A percentile compares a stretch with the other conserved stretches of the same genome.
phyloP scores from a whole-genome alignment of 2,797 vertebrate species.

The Lepus townsendii region DNA sequence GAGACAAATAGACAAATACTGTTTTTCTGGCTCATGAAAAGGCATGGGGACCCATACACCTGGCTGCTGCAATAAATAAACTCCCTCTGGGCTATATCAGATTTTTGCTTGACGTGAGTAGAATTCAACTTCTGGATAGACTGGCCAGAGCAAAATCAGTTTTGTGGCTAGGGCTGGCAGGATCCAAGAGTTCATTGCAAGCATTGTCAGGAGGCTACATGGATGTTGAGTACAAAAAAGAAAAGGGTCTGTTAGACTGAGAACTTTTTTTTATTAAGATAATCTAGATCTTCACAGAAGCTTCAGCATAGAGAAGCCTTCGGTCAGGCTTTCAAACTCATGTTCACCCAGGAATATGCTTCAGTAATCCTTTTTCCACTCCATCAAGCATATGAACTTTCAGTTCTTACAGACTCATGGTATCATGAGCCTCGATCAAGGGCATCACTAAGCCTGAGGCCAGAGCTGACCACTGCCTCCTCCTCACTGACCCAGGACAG shows the following conservation, averaged over 20 bases:
- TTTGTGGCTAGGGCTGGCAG: neutral
- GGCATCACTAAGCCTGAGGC: neutral
- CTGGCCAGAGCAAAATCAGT: neutral
- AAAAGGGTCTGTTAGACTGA: neutral
- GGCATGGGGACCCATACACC: neutral
- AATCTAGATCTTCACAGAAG: neutral
- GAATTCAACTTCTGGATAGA: neutral
- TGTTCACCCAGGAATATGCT: neutral
- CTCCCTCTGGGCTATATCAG: neutral
- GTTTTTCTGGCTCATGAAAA: slow-evolving; percentile 62
- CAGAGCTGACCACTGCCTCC: neutral
- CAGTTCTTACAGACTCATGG: neutral
- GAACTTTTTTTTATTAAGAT: neutral
- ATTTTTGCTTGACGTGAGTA: neutral
- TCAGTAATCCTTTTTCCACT: neutral
- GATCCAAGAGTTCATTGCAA: neutral
- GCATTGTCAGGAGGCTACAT: neutral
- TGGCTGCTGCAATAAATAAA: slow-evolving; percentile 41
- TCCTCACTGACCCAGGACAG: neutral
- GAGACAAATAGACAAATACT: slow-evolving; percentile 62
- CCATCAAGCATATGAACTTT: neutral
- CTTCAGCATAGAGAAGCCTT: neutral
- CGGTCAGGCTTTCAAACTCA: neutral
- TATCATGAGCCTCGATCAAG: neutral
- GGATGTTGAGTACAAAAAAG: neutral